These are phyloP conservation scores for Lithophane semibrunnea DNA, from an alignment of 2,888 invertebrate genomes.

Conservation along the genomic window DNA sequence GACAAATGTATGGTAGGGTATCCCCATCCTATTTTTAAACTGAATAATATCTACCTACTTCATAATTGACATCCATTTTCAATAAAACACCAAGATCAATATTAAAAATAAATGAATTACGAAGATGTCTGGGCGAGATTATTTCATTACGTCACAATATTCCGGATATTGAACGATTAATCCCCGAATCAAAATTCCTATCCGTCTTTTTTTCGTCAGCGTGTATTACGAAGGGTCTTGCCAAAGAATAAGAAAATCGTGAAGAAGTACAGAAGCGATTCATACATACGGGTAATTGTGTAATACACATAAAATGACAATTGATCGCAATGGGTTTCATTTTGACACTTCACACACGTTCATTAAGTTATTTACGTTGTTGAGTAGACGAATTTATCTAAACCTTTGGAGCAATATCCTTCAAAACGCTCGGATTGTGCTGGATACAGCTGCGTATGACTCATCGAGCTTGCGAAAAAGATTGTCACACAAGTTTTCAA, in stretches of 20 bases:
- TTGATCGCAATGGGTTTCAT: too few species aligned
- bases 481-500: not conserved
- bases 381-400: too few species aligned
- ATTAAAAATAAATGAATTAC: constrained; percentile 31
- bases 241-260: not conserved
- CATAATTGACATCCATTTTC: constrained; percentile 9
- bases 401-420: too few species aligned
- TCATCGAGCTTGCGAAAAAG: not conserved
- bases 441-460: too few species aligned
- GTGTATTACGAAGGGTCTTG: constrained; percentile 40
- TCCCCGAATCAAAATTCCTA: constrained; percentile 56
- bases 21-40: not conserved
- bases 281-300: not conserved
- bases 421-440: too few species aligned
- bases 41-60: not conserved
- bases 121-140: constrained; percentile 29
- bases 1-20: not conserved
- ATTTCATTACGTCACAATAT: constrained; percentile 54
- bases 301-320: too few species aligned
- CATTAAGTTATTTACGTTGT: too few species aligned
- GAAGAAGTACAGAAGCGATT: not conserved
- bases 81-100: constrained; percentile 9
- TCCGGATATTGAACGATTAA: constrained; percentile 54
- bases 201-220: constrained; percentile 50
- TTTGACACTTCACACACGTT: too few species aligned